phyloP scores from a whole-genome alignment of 53 echinoderm and acorn worm species.

The Astropecten irregularis region DNA sequence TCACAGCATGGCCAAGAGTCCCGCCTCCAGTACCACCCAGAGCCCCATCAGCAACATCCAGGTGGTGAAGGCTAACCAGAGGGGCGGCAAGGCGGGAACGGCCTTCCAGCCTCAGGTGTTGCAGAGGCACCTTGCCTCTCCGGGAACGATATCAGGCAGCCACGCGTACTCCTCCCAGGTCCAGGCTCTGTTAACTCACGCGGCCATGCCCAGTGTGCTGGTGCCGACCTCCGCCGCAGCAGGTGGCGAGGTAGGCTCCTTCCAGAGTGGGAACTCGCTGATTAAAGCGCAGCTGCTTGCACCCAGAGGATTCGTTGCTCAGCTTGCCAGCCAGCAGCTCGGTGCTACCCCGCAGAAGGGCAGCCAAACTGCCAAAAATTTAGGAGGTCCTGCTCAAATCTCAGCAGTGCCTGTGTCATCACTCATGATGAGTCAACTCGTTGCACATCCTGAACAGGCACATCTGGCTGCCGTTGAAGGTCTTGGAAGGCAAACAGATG shows the following conservation, averaged over 20 bases:
- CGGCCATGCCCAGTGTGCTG: constrained; percentile 27
- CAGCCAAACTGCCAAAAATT: not conserved
- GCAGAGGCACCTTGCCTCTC: not conserved
- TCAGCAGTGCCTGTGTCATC: not conserved
- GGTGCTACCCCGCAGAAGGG: not conserved
- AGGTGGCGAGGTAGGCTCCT: constrained; percentile 12
- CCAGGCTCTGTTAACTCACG: constrained; percentile 27
- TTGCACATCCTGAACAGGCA: constrained; percentile 9
- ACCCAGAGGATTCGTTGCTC: constrained; percentile 45
- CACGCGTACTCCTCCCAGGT: constrained; percentile 27
- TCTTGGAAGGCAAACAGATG: not conserved
- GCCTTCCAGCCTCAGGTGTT: constrained; percentile 8
- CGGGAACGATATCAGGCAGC: constrained; percentile 8
- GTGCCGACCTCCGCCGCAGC: constrained; percentile 14
- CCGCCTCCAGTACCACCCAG: constrained; percentile 38
- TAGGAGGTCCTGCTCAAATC: not conserved
- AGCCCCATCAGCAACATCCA: constrained; percentile 22
- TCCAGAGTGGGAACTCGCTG: constrained; percentile 56
- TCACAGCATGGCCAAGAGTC: constrained; percentile 57
- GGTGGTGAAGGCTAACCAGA: not conserved
- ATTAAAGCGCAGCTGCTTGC: constrained; percentile 83
- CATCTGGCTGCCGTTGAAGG: not conserved
- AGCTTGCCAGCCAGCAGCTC: constrained; percentile 17
- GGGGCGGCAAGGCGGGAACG: not conserved
- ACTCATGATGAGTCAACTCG: constrained; percentile 39